phyloP scores from a whole-genome alignment of 2,113 vertebrate species.

The Bucco capensis region DNA sequence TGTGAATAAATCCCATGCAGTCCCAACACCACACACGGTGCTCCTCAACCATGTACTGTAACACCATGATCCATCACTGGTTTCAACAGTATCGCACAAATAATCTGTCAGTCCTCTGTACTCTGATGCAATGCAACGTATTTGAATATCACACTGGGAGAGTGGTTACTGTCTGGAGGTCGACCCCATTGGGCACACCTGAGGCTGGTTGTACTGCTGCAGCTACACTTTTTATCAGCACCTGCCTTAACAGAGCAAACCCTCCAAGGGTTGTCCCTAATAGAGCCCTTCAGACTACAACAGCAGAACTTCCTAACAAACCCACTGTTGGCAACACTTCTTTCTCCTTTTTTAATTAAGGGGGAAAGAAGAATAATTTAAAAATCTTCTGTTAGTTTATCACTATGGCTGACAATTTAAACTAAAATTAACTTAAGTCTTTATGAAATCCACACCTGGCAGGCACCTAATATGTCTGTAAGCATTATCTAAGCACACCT shows the following conservation, averaged over 20 bases:
- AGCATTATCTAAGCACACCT: neutral
- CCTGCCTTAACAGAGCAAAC: neutral
- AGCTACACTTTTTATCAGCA: neutral
- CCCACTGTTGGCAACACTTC: neutral
- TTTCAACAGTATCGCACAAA: neutral
- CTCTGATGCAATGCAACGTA: neutral
- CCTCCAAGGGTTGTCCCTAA: neutral
- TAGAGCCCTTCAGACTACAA: neutral
- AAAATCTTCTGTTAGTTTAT: neutral
- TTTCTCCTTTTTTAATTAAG: neutral
- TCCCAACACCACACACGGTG: neutral
- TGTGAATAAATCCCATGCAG: neutral
- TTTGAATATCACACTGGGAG: neutral
- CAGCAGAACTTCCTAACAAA: neutral
- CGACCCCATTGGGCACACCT: neutral
- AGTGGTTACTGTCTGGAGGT: neutral
- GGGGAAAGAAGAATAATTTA: neutral
- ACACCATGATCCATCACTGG: neutral
- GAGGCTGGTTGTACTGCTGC: neutral
- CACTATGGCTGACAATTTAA: neutral
- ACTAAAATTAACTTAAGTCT: neutral
- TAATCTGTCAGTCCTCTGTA: neutral
- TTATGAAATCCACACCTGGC: neutral
- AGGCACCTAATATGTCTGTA: neutral
- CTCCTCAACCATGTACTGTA: neutral